Percentiles rank a stretch among this genome's conserved stretches.
Conservation (phyloP, 2,113 vertebrate species). For the Pagrus major region DNA sequence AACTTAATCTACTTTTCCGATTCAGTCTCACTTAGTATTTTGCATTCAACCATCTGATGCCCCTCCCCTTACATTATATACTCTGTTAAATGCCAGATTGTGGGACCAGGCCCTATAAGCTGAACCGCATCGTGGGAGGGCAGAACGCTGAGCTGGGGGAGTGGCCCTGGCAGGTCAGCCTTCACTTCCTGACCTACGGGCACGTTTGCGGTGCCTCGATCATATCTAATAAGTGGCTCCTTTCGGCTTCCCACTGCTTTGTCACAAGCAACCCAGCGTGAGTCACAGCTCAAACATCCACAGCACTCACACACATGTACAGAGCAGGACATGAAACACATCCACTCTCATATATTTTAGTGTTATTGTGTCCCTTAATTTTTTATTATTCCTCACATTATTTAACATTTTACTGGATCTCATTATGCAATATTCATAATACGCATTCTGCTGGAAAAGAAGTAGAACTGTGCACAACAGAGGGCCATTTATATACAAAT, state of each 20-base stretch:
- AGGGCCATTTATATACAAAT: constrained; percentile 42
- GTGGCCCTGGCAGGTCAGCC: constrained; percentile 89
- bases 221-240: constrained; percentile 83
- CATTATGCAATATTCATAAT: constrained; percentile 20
- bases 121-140: constrained; percentile 86
- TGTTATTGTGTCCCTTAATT: background rate
- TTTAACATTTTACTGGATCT: constrained; percentile 32
- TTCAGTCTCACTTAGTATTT: constrained; percentile 23
- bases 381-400: constrained; percentile 31
- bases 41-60: background rate
- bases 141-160: constrained; percentile 83
- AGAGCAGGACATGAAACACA: background rate
- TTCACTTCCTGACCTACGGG: constrained; percentile 76
- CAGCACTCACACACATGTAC: background rate
- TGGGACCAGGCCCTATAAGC: constrained; percentile 83
- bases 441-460: constrained; percentile 10
- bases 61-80: constrained; percentile 1
- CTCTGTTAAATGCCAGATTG: constrained; percentile 75
- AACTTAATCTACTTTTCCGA: constrained; percentile 23
- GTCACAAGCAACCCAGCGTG: constrained; percentile 62
- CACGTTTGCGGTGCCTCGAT: constrained; percentile 85
- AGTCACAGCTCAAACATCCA: constrained; percentile 51
- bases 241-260: constrained; percentile 86
- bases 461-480: constrained; percentile 37
- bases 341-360: background rate